A percentile compares a stretch with the other conserved stretches of the same genome.
Conservation (phyloP, 2,888 invertebrate genomes). For the Aricia artaxerxes region DNA sequence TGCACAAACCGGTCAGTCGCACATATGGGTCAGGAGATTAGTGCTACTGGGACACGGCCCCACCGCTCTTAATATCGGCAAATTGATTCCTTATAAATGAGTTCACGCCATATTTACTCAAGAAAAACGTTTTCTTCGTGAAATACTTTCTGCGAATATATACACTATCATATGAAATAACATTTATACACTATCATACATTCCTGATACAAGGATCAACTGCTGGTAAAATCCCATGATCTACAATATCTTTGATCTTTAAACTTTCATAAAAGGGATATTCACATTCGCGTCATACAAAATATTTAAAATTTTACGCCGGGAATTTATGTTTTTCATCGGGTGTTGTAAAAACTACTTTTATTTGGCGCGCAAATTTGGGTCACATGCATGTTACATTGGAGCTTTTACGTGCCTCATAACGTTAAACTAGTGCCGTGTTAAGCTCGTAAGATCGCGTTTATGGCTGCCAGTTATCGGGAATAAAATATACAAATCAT, state of each 20-base stretch:
- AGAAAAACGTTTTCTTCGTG: not conserved
- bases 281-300: constrained; percentile 13
- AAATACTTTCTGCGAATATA: not conserved
- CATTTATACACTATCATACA: not conserved
- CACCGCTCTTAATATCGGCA: constrained; percentile 38
- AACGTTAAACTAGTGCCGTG: constrained; percentile 17
- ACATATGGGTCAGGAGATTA: constrained; percentile 62
- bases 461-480: constrained; percentile 8
- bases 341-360: constrained; percentile 25
- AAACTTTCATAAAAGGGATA: constrained; percentile 24
- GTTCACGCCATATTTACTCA: constrained; percentile 33
- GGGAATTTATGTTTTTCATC: constrained; percentile 31
- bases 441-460: constrained; percentile 10
- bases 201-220: not conserved
- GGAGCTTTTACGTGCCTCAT: constrained; percentile 27
- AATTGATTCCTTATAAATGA: constrained; percentile 40
- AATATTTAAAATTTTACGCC: constrained; percentile 30
- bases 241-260: not conserved
- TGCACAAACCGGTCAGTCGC: constrained; percentile 57
- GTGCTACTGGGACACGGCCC: constrained; percentile 55
- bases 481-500: not conserved
- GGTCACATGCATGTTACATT: constrained; percentile 29
- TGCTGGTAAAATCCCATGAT: not conserved
- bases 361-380: constrained; percentile 30
- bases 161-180: too few species aligned